phyloP scores from a whole-genome alignment of 2,113 vertebrate species.

The Silurus asotus region DNA sequence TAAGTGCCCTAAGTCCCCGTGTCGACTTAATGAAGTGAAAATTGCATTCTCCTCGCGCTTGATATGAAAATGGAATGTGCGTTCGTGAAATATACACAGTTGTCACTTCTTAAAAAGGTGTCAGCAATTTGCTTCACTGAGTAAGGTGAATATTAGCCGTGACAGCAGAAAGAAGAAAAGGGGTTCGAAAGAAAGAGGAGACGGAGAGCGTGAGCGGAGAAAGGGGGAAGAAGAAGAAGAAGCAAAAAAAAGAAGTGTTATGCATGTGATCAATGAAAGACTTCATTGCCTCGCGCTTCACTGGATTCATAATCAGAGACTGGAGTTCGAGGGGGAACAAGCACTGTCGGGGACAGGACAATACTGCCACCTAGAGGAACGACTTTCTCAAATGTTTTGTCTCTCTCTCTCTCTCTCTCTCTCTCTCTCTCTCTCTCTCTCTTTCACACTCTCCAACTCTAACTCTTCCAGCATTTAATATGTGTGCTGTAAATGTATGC shows the following conservation, averaged over 20 bases:
- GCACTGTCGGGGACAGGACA: constrained; percentile 58
- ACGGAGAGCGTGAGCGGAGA: constrained; percentile 26
- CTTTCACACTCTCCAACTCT: not conserved
- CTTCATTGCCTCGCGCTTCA: constrained; percentile 91
- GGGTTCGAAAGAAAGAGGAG: constrained; percentile 56
- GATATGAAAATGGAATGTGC: constrained; percentile 95
- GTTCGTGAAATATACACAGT: constrained; percentile 93
- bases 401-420: not conserved
- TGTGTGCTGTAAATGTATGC: not conserved
- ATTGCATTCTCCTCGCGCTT: constrained; percentile 94
- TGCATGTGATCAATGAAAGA: constrained; percentile 94
- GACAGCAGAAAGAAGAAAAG: constrained; percentile 72
- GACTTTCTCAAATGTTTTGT: not conserved
- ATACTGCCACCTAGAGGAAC: constrained; percentile 86
- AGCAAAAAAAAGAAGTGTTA: constrained; percentile 79
- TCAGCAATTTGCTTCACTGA: constrained; percentile 90
- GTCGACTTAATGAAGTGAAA: constrained; percentile 96
- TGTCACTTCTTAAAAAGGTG: constrained; percentile 95
- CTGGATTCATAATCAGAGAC: constrained; percentile 92
- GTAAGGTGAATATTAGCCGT: constrained; percentile 90
- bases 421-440: not conserved
- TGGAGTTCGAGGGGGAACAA: constrained; percentile 65
- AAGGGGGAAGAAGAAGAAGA: constrained; percentile 28
- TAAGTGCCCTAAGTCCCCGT: constrained; percentile 81
- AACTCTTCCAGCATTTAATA: not conserved